A percentile compares a stretch with the other conserved stretches of the same genome.
Evolutionary conservation across 92 coral and sea anemone genomes (phyloP).

Genomic region (Parazoanthus atlanticus): DNA sequence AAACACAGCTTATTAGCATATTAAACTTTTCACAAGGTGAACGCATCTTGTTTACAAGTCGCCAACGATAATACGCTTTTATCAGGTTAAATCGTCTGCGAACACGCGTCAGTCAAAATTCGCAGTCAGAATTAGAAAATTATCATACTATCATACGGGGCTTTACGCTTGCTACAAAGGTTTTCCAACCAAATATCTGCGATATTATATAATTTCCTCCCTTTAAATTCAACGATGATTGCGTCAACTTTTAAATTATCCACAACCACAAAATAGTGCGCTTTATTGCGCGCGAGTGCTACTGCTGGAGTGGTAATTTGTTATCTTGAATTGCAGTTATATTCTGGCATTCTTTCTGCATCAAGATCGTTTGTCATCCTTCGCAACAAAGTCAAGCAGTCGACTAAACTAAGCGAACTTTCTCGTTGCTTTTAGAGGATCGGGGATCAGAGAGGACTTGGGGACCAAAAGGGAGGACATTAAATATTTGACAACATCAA

Average conservation of each 20-base stretch:
- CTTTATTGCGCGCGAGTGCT: too few species aligned
- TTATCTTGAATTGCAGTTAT: too few species aligned
- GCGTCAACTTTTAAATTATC: constrained; percentile 31
- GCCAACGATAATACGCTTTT: too few species aligned
- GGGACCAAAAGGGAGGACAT: too few species aligned
- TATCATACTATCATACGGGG: neutral
- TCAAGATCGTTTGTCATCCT: too few species aligned
- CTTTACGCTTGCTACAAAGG: neutral
- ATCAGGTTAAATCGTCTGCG: neutral
- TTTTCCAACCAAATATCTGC: neutral
- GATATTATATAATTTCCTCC: constrained; percentile 5
- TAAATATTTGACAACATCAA: too few species aligned
- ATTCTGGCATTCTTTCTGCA: too few species aligned
- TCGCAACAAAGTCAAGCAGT: too few species aligned
- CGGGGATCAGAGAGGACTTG: too few species aligned
- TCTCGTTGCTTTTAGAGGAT: too few species aligned
- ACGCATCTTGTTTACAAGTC: neutral
- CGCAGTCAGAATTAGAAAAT: neutral
- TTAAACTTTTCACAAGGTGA: neutral
- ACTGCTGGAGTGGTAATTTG: too few species aligned
- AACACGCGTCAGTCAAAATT: neutral
- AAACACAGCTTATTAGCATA: constrained; percentile 3
- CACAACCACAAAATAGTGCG: neutral
- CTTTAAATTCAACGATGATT: neutral
- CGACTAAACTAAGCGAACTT: too few species aligned